Evolutionary conservation across 2,888 invertebrate species (phyloP).

Genomic region (Elaeidobius kamerunicus): DNA sequence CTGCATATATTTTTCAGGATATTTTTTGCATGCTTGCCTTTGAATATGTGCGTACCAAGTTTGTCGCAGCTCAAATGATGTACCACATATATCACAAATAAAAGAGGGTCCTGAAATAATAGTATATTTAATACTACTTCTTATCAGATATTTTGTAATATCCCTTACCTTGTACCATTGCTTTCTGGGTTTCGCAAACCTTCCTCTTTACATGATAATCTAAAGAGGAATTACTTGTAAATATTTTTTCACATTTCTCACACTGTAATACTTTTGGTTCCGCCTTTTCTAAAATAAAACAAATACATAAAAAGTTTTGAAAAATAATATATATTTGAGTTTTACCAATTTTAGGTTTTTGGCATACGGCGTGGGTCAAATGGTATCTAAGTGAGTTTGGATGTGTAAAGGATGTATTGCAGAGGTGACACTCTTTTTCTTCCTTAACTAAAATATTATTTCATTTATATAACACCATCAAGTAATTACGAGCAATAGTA

Average conservation of each 20-base stretch:
- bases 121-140: too few species aligned
- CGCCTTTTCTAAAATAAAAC: slow-evolving; percentile 5
- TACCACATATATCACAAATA: slow-evolving; percentile 8
- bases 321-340: too few species aligned
- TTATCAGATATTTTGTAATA: too few species aligned
- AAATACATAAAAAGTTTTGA: background rate
- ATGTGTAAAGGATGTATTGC: slow-evolving; percentile 21
- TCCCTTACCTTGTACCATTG: background rate
- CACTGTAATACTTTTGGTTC: slow-evolving; percentile 8
- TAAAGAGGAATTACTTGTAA: background rate
- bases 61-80: slow-evolving; percentile 11
- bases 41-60: slow-evolving; percentile 18
- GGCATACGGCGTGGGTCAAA: slow-evolving; percentile 11
- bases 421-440: slow-evolving; percentile 15
- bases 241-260: slow-evolving; percentile 5
- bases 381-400: slow-evolving; percentile 7
- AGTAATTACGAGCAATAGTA: too few species aligned
- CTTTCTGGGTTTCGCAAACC: background rate
- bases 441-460: background rate
- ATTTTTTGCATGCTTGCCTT: slow-evolving; percentile 12
- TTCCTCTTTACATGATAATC: slow-evolving; percentile 1
- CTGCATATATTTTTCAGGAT: slow-evolving; percentile 16
- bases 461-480: too few species aligned
- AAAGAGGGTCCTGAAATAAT: slow-evolving; percentile 12
- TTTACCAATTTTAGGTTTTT: slow-evolving; percentile 6